Evolutionary conservation across 2,888 invertebrate genomes (phyloP).

Genomic region (Drepanosiphum platanoidis): DNA sequence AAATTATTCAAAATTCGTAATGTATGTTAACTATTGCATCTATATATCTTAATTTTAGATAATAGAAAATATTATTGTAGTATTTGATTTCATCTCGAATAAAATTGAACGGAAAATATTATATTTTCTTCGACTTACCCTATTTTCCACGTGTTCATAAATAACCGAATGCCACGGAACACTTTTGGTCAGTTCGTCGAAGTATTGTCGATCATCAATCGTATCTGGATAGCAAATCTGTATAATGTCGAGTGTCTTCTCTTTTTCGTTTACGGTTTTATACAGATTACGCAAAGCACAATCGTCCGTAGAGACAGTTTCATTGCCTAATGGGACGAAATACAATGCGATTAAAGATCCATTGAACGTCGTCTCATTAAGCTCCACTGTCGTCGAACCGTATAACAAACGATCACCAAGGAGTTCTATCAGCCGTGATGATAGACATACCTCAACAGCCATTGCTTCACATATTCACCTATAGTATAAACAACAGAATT

Average conservation of each 20-base stretch:
- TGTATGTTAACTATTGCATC: not conserved
- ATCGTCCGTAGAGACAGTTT: slow-evolving; percentile 23
- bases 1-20: not conserved
- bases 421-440: slow-evolving; percentile 32
- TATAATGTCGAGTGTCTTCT: slow-evolving; percentile 52
- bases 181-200: slow-evolving; percentile 51
- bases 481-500: slow-evolving; percentile 5
- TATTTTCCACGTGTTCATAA: slow-evolving; percentile 76
- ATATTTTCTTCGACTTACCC: slow-evolving; percentile 69
- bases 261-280: slow-evolving; percentile 15
- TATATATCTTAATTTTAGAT: not conserved
- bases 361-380: slow-evolving; percentile 30
- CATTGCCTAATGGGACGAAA: slow-evolving; percentile 56
- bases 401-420: slow-evolving; percentile 41
- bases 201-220: slow-evolving; percentile 32
- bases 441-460: slow-evolving; percentile 44
- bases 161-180: slow-evolving; percentile 78
- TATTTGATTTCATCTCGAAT: not conserved
- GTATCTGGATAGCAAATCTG: slow-evolving; percentile 52
- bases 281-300: slow-evolving; percentile 50
- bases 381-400: slow-evolving; percentile 37
- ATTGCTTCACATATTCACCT: slow-evolving; percentile 50
- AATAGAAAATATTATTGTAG: not conserved
- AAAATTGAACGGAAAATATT: no score
- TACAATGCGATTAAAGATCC: slow-evolving; percentile 44